phyloP scores from a whole-genome alignment of 2,888 invertebrate genomes.

The Scaptomyza reducta region DNA sequence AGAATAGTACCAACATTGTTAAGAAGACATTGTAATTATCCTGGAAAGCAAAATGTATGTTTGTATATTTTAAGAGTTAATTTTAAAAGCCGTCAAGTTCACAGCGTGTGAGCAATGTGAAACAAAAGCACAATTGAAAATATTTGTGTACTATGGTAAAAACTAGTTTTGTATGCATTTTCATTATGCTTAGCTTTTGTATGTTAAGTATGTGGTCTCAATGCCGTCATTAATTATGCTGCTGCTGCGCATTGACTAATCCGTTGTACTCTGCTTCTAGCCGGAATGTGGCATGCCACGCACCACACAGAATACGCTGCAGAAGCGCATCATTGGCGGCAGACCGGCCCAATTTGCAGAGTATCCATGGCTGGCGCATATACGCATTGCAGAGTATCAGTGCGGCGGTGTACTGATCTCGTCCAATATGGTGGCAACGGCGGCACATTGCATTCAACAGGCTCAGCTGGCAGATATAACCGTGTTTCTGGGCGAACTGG shows the following conservation, averaged over 20 bases:
- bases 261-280: conserved; percentile 65
- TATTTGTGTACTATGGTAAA: conserved; percentile 16
- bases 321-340: conserved; percentile 93
- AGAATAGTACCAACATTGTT: conserved; percentile 4
- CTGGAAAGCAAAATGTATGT: neutral
- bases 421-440: conserved; percentile 89
- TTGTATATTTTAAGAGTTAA: conserved; percentile 10
- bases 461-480: conserved; percentile 90
- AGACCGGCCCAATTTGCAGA: conserved; percentile 89
- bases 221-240: conserved; percentile 44
- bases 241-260: conserved; percentile 33
- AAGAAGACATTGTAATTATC: conserved; percentile 1
- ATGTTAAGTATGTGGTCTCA: conserved; percentile 18
- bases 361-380: conserved; percentile 94
- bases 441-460: conserved; percentile 92
- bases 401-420: conserved; percentile 93
- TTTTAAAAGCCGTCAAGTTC: conserved; percentile 27
- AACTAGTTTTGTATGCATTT: conserved; percentile 35
- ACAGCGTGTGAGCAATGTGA: conserved; percentile 21
- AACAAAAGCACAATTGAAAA: conserved; percentile 40
- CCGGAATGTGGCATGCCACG: conserved; percentile 89
- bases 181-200: conserved; percentile 1
- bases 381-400: conserved; percentile 92
- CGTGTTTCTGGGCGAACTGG: conserved; percentile 92
- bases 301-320: conserved; percentile 85